A percentile compares a stretch with the other conserved stretches of the same genome.
Evolutionary conservation across 2,797 vertebrate genomes (phyloP).

Genomic region (Acanthiza pusilla): DNA sequence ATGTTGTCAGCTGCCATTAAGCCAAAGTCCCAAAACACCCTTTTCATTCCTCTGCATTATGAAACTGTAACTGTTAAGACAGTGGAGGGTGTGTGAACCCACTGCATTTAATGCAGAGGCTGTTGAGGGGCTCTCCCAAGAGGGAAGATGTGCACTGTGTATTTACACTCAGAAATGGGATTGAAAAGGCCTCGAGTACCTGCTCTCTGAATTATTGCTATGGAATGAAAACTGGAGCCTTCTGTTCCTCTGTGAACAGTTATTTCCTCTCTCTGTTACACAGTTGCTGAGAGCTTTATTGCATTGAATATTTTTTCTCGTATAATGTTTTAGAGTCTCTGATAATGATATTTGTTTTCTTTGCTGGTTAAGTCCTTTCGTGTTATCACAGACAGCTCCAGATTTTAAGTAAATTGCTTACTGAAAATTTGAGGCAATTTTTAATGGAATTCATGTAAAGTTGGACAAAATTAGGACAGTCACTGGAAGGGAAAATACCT

Average conservation of each 20-base stretch:
- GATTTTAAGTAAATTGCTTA: not conserved
- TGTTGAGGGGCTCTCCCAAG: not conserved
- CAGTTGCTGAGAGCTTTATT: not conserved
- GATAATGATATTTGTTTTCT: not conserved
- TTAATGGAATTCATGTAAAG: not conserved
- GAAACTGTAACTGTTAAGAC: not conserved
- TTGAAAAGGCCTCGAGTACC: not conserved
- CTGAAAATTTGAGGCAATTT: not conserved
- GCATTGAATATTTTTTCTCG: not conserved
- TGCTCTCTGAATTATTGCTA: not conserved
- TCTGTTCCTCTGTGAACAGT: not conserved
- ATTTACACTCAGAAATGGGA: not conserved
- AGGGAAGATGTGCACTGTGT: accelerated
- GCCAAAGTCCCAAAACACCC: not conserved
- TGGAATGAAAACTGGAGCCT: not conserved
- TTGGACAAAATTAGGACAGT: not conserved
- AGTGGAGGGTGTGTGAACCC: not conserved
- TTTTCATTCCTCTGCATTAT: not conserved
- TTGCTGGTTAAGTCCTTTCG: not conserved
- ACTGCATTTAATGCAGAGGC: not conserved
- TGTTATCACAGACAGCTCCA: not conserved
- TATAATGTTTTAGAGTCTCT: not conserved
- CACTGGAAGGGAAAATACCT: not conserved
- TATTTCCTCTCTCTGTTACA: not conserved
- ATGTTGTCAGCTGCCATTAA: not conserved